Conservation (phyloP, 2,113 vertebrate species). For the Dipodomys stephensi region DNA sequence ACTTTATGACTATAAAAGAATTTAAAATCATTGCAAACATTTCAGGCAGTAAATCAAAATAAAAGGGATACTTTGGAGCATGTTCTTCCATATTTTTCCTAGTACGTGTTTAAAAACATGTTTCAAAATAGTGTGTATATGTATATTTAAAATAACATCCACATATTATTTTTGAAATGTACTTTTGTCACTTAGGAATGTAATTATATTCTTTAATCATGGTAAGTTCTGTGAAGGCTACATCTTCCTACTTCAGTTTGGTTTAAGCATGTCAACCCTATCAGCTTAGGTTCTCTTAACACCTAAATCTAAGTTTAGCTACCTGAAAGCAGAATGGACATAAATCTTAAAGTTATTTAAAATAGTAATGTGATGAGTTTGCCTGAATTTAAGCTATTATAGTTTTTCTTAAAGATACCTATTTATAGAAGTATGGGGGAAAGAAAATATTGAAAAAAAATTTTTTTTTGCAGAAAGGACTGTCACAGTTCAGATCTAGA, state of each 20-base stretch:
- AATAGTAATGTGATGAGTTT: conserved; percentile 43
- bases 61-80: not conserved
- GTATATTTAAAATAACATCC: not conserved
- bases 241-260: conserved; percentile 23
- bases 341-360: conserved; percentile 9
- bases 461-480: not conserved
- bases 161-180: not conserved
- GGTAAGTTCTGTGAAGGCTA: not conserved
- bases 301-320: not conserved
- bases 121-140: conserved; percentile 11
- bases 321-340: not conserved
- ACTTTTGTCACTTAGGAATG: not conserved
- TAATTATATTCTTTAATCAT: conserved; percentile 11
- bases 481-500: not conserved
- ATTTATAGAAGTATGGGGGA: not conserved
- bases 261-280: not conserved
- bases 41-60: not conserved
- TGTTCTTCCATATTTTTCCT: not conserved
- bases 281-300: not conserved
- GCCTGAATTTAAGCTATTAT: not conserved
- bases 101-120: not conserved
- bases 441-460: not conserved
- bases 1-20: not conserved
- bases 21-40: conserved; percentile 18
- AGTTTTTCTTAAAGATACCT: not conserved